phyloP scores from a whole-genome alignment of 2,888 invertebrate genomes.

The Philereme transversata region DNA sequence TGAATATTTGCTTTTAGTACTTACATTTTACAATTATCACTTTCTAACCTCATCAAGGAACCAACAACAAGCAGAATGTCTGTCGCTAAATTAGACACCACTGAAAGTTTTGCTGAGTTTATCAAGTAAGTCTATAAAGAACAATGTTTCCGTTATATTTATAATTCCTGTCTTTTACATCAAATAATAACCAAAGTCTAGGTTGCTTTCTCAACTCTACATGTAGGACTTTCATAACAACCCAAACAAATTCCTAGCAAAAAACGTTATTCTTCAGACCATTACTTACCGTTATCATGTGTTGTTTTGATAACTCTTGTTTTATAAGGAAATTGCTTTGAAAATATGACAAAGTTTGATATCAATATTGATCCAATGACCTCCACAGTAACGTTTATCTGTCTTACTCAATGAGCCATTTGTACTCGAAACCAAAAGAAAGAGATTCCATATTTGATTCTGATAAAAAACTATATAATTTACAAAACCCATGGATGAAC shows the following conservation, averaged over 20 bases:
- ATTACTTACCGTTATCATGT: not conserved
- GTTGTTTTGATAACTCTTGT: not conserved
- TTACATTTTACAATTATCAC: not conserved
- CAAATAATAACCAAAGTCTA: not conserved
- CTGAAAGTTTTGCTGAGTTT: constrained; percentile 78
- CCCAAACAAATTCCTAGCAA: too few relatives aligned
- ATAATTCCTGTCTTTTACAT: not conserved
- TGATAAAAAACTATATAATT: too few relatives aligned
- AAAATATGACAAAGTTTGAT: constrained; percentile 4
- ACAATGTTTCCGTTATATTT: not conserved
- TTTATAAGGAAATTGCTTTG: not conserved
- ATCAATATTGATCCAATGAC: constrained; percentile 2
- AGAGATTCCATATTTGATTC: too few relatives aligned
- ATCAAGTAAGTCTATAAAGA: constrained; percentile 55
- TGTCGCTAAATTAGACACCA: constrained; percentile 73
- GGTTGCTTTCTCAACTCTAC: not conserved
- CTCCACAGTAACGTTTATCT: constrained; percentile 3
- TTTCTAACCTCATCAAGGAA: not conserved
- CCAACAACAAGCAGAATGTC: constrained; percentile 70
- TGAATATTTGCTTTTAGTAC: too few relatives aligned
- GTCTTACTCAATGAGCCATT: too few relatives aligned
- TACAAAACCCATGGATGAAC: too few relatives aligned
- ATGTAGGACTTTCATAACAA: not conserved
- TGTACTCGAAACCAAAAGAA: too few relatives aligned
- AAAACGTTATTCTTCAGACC: not conserved